phyloP scores from a whole-genome alignment of 2,888 invertebrate genomes.

The Unio pictorum region DNA sequence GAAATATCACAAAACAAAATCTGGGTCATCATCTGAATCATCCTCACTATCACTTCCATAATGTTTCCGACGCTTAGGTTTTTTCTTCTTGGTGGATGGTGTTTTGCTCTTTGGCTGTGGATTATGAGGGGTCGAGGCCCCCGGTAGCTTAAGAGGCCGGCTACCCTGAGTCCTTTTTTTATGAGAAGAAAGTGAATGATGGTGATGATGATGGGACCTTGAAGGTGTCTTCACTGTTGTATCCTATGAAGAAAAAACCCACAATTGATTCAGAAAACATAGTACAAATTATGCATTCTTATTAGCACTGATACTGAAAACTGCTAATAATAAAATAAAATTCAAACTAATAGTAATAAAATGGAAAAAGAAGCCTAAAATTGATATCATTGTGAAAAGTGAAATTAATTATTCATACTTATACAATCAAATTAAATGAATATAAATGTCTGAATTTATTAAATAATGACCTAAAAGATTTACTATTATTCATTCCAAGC shows the following conservation, averaged over 20 bases:
- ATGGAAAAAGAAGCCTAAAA: too few species aligned
- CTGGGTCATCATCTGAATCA: slow-evolving; percentile 61
- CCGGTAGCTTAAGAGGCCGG: slow-evolving; percentile 17
- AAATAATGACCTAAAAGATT: too few species aligned
- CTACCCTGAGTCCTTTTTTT: slow-evolving; percentile 19
- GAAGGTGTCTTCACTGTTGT: slow-evolving; percentile 6
- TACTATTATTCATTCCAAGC: too few species aligned
- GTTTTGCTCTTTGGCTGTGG: slow-evolving; percentile 6
- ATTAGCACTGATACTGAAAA: too few species aligned
- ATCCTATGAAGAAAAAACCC: slow-evolving; percentile 7
- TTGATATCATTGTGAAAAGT: too few species aligned
- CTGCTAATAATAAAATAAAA: too few species aligned
- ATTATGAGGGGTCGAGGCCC: slow-evolving; percentile 19
- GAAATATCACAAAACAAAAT: slow-evolving; percentile 47
- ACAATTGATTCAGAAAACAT: background rate
- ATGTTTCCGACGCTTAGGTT: slow-evolving; percentile 58
- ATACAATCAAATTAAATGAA: too few species aligned
- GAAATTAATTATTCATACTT: too few species aligned
- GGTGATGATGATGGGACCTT: slow-evolving; percentile 6
- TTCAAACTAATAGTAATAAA: too few species aligned
- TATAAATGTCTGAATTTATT: too few species aligned
- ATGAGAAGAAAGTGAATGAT: slow-evolving; percentile 18
- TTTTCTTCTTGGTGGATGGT: slow-evolving; percentile 42
- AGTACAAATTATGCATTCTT: background rate
- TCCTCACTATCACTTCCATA: slow-evolving; percentile 58